Percentiles rank a stretch among this genome's conserved stretches.
Conservation (phyloP, 2,888 invertebrate species). For the Fragum whitleyi region DNA sequence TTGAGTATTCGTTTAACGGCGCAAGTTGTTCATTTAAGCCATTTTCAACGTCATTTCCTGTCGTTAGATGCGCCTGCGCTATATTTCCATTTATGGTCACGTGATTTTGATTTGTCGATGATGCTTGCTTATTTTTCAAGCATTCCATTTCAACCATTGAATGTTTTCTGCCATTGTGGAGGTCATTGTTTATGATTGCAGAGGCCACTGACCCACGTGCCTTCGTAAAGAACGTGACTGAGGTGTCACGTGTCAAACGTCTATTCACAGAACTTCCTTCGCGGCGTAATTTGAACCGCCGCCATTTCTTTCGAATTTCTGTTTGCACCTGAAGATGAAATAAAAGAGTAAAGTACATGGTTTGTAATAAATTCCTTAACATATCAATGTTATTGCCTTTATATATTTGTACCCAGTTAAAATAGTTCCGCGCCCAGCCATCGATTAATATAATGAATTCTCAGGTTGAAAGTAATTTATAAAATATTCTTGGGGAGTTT, state of each 20-base stretch:
- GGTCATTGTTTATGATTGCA: constrained; percentile 27
- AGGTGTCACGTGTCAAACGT: constrained; percentile 56
- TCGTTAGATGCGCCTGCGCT: neutral
- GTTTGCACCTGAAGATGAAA: constrained; percentile 73
- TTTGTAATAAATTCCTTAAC: too few relatives aligned
- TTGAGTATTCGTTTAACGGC: neutral
- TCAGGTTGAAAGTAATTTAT: too few relatives aligned
- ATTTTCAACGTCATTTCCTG: neutral
- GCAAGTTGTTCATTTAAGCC: neutral
- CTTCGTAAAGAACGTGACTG: constrained; percentile 61
- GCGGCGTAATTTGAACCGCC: constrained; percentile 62
- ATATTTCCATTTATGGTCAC: constrained; percentile 1
- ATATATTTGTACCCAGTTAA: too few relatives aligned
- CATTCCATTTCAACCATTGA: constrained; percentile 4
- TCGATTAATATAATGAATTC: too few relatives aligned
- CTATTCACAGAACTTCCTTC: constrained; percentile 51
- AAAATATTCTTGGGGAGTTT: too few relatives aligned
- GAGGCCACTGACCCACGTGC: constrained; percentile 58
- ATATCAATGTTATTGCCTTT: too few relatives aligned
- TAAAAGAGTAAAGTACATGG: neutral
- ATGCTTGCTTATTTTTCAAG: neutral
- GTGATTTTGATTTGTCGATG: neutral
- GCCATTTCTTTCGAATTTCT: constrained; percentile 75
- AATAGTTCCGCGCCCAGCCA: too few relatives aligned
- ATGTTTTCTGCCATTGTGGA: constrained; percentile 1